Conservation (phyloP, 2,797 vertebrate genomes). For the Denticeps clupeoides region DNA sequence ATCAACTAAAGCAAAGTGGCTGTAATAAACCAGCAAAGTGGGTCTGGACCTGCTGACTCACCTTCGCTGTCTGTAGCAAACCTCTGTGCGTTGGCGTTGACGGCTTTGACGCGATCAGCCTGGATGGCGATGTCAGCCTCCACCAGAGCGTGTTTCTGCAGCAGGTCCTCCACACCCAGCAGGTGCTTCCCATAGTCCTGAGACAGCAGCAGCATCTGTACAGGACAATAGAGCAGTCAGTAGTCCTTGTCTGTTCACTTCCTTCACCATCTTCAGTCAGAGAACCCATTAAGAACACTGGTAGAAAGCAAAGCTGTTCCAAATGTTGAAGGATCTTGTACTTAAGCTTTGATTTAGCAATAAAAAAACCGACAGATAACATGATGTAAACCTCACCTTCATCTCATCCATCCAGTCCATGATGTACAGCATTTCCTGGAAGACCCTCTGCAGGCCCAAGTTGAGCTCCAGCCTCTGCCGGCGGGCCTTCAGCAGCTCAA, state of each 20-base stretch:
- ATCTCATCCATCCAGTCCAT: constrained; percentile 99
- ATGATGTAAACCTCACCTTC: too few species aligned
- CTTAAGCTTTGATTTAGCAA: too few species aligned
- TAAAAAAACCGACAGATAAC: too few species aligned
- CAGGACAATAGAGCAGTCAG: too few species aligned
- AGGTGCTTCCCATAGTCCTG: constrained; percentile 97
- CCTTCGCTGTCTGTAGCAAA: constrained; percentile 79
- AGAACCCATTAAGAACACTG: too few species aligned
- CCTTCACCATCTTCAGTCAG: too few species aligned
- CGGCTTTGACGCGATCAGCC: constrained; percentile 79
- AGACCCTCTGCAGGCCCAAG: constrained; percentile 82
- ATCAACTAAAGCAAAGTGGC: too few species aligned
- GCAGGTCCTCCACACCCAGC: constrained; percentile 87
- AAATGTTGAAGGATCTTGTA: too few species aligned
- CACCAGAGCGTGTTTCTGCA: constrained; percentile 91
- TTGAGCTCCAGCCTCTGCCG: constrained; percentile 76
- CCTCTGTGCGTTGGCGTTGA: constrained; percentile 87
- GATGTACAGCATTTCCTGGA: constrained; percentile 92
- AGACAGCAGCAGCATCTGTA: constrained; percentile 89
- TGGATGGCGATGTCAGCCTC: constrained; percentile 91
- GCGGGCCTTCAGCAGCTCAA: constrained; percentile 85
- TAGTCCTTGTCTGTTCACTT: too few species aligned
- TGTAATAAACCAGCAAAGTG: too few species aligned
- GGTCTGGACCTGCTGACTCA: too few species aligned
- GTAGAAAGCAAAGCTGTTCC: too few species aligned